Percentiles rank a stretch among this genome's conserved stretches.
phyloP scores from a whole-genome alignment of 2,113 vertebrate genomes.

The Marcusenius ussheri region DNA sequence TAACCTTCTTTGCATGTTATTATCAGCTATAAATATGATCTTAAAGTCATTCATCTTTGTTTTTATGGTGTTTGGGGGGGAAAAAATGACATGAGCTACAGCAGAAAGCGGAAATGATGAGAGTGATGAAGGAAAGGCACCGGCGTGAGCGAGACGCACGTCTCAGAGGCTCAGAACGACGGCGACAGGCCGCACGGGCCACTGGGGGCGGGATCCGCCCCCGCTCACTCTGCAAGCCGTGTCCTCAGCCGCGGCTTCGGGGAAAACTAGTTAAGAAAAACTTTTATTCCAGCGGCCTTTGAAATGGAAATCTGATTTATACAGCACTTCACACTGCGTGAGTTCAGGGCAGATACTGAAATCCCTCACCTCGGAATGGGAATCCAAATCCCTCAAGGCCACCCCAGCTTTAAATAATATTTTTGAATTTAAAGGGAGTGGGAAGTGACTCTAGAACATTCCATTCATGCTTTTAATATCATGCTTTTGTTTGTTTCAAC shows the following conservation, averaged over 20 bases:
- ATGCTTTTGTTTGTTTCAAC: neutral
- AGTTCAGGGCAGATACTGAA: neutral
- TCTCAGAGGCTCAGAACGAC: neutral
- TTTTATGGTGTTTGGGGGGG: neutral
- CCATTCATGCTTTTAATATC: neutral
- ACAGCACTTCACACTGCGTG: neutral
- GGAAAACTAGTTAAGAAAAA: conserved; percentile 13
- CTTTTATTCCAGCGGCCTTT: conserved; percentile 9
- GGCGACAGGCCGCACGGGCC: neutral
- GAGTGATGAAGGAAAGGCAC: neutral
- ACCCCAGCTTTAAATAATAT: neutral
- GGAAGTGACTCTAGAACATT: neutral
- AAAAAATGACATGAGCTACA: neutral
- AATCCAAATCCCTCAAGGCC: neutral
- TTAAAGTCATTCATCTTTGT: neutral
- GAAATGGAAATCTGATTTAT: conserved; percentile 24
- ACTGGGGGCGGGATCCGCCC: neutral
- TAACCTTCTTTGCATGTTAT: neutral
- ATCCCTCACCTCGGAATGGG: neutral
- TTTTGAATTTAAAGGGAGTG: neutral
- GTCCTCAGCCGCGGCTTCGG: conserved; percentile 12
- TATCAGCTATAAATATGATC: conserved; percentile 1
- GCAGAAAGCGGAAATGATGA: neutral
- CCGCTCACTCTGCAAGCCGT: neutral
- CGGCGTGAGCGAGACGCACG: neutral